phyloP scores from a whole-genome alignment of 1,140 invertebrate genomes.

The Drosophila pachea region DNA sequence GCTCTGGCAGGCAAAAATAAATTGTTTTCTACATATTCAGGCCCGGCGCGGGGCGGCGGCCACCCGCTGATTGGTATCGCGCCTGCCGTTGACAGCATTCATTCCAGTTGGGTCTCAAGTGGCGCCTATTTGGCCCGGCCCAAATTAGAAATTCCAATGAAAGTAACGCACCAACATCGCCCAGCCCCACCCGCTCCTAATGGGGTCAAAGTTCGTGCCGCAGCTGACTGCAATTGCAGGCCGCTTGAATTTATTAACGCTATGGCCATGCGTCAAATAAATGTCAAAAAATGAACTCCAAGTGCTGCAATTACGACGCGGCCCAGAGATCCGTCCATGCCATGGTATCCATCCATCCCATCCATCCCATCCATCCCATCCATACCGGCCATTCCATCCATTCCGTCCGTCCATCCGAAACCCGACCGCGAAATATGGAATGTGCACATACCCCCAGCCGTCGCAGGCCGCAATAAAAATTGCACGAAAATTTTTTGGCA shows the following conservation, averaged over 20 bases:
- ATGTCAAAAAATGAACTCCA: conserved; percentile 66
- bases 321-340: too few species aligned
- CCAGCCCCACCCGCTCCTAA: conserved; percentile 5
- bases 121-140: conserved; percentile 25
- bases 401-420: conserved; percentile 2
- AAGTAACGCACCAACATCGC: conserved; percentile 13
- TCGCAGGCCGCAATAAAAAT: conserved; percentile 54
- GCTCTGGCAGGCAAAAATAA: conserved; percentile 51
- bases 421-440: conserved; percentile 19
- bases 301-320: conserved; percentile 49
- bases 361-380: too few species aligned
- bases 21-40: conserved; percentile 65
- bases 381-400: too few species aligned
- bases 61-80: conserved; percentile 60
- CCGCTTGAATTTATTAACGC: conserved; percentile 63
- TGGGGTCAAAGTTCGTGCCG: conserved; percentile 25
- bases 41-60: conserved; percentile 5
- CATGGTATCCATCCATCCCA: conserved; percentile 14
- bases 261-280: conserved; percentile 67
- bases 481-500: conserved; percentile 61
- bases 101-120: conserved; percentile 28
- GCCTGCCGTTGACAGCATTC: conserved; percentile 66
- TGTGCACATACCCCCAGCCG: conserved; percentile 25
- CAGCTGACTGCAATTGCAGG: conserved; percentile 42
- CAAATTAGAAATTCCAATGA: conserved; percentile 50